phyloP scores from a whole-genome alignment of 2,888 invertebrate genomes.

The Macrophya alboannulata region DNA sequence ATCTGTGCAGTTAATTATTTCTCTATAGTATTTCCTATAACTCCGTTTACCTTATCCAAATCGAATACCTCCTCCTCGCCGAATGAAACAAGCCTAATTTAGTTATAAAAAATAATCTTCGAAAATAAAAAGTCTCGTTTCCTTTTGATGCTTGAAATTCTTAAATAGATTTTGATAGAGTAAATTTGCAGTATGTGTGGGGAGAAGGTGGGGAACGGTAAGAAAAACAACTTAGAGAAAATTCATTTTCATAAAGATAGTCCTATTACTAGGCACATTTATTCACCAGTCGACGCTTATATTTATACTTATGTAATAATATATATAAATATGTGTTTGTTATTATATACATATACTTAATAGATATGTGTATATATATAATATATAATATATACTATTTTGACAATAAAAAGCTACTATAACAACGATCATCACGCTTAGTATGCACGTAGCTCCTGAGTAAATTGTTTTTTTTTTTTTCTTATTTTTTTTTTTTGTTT shows the following conservation, averaged over 20 bases:
- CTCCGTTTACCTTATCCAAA: background rate
- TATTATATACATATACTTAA: constrained; percentile 59
- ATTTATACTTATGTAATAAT: constrained; percentile 71
- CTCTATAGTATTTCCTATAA: background rate
- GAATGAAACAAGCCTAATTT: no score
- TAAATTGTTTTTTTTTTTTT: constrained; percentile 7
- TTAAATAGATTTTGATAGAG: background rate
- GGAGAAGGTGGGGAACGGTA: background rate
- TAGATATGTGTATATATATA: constrained; percentile 16
- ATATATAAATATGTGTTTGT: constrained; percentile 59
- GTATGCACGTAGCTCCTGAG: constrained; percentile 18
- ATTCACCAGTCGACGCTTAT: constrained; percentile 72
- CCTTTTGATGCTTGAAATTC: no score
- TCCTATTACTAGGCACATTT: constrained; percentile 73
- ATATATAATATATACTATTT: constrained; percentile 19
- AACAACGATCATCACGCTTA: constrained; percentile 23
- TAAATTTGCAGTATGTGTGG: background rate
- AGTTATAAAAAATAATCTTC: no score
- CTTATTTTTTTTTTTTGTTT: background rate
- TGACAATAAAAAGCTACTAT: constrained; percentile 35
- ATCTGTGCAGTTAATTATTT: background rate
- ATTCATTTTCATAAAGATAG: constrained; percentile 53
- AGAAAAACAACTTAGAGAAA: background rate
- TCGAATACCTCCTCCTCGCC: background rate
- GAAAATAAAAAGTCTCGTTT: no score